phyloP scores from a whole-genome alignment of 1,140 invertebrate genomes.

The Drosophila grimshawi region DNA sequence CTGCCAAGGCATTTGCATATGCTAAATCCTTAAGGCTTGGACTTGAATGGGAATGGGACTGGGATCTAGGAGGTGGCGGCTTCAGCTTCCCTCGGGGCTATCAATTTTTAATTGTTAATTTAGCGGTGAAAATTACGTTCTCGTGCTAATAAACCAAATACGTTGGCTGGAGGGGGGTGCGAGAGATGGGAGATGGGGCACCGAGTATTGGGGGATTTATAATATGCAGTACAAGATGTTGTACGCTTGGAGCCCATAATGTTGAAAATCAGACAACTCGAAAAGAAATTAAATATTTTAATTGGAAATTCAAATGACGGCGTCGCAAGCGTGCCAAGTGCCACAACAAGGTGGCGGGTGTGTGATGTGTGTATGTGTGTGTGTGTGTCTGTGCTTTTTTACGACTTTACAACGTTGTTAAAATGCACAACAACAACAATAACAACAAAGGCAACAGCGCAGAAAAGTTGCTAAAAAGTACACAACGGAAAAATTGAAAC shows the following conservation, averaged over 20 bases:
- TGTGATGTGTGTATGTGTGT: conserved; percentile 32
- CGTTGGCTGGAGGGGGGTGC: background rate
- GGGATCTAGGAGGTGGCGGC: conserved; percentile 19
- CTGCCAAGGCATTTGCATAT: conserved; percentile 42
- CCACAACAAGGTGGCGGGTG: background rate
- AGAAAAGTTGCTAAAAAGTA: conserved; percentile 63
- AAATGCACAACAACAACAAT: conserved; percentile 60
- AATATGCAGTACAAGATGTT: conserved; percentile 29
- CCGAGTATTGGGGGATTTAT: background rate
- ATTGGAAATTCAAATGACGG: conserved; percentile 81
- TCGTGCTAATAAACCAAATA: conserved; percentile 42
- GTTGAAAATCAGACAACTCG: conserved; percentile 68
- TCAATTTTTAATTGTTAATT: conserved; percentile 84
- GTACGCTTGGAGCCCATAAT: conserved; percentile 14
- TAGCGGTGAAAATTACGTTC: conserved; percentile 75
- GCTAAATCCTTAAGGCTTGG: conserved; percentile 12
- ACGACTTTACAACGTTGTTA: conserved; percentile 81
- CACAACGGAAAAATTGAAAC: conserved; percentile 80
- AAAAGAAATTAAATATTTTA: conserved; percentile 83
- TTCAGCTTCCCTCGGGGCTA: conserved; percentile 59
- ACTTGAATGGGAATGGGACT: background rate
- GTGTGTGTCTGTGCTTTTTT: conserved; percentile 56
- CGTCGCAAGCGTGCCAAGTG: conserved; percentile 44
- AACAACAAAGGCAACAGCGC: conserved; percentile 22
- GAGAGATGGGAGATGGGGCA: too few species aligned